Evolutionary conservation across 1,140 invertebrate genomes (phyloP), one percentile per base, ranked within the genome.

Genomic region (Drosophila teissieri): DNA sequence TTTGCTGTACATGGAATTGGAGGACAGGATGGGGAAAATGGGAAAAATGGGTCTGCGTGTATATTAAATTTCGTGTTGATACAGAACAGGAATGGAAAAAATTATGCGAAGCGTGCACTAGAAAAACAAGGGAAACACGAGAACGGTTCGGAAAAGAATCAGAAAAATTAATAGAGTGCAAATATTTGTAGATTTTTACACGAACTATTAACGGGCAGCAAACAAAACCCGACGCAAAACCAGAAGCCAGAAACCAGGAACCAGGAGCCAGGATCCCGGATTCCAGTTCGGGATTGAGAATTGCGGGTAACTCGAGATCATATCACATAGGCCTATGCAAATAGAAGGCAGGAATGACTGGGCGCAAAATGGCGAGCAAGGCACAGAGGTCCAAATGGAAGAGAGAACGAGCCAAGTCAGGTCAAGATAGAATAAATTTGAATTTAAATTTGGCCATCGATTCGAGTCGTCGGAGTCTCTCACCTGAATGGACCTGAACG

Each of bases 171-270:
- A 90, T 90, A 90, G 85, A 79, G 63, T 90, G 89, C 89, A 91
- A 91, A 91, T 91, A 91, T 91, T 91, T 91, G 89, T 91, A 89
- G 74, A 88, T 91, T 91, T 91, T 91, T 91, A 91, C 89, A 91
- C 89, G 89, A 91, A 88, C 89, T 91, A 91, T 91, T 91, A 91
- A 84, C 84, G 70, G 62, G 62, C 45, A 55, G 67, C 69, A 86
- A 75, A 73, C 73, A 74, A 36, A 53, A 15, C 60, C 60, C 60
- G 39, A 34, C 48, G 48, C 27, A 17, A 34, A 51, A 46, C 46
- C 56, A 48, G 42, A 36, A 68, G 45, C n/a, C 48, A 37, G 11
- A 4, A 37, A 12, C 36, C n/a, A 49, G 22, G 15, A 51, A 31
- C 46, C 56, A 48, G 42, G 24, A 64, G 37, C n/a, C 48, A 52